Evolutionary conservation across 2,113 vertebrate genomes (phyloP), one percentile per base, ranked within the genome.

Genomic region (Halichoerus grypus): DNA sequence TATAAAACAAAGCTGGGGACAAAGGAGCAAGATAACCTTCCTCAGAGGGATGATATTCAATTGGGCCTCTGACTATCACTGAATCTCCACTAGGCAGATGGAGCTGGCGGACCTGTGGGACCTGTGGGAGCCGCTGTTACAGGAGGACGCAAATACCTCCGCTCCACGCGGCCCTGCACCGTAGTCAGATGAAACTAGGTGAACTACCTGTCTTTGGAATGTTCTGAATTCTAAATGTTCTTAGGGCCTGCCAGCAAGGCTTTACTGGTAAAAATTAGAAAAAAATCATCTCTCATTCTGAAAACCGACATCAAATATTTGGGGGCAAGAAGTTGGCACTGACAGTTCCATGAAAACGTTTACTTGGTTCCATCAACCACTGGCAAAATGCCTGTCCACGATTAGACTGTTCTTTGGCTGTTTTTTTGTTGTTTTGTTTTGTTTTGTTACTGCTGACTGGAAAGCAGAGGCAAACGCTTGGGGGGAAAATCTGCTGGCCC

Each of bases 1-100:
- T 94, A 96, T 87, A 92, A 97, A 97, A 97, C 86, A 97, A 98
- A 93, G 95, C 74, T 86, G 97, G 63, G 92, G 98, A 96, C 53
- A 93, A 96, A 95, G 79, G 63, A 95, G 92, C 84, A 90, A 92
- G n/a, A 36, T 33, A 80, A 84, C 74, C 63, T 95, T 63, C 69
- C 79, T 74, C 46, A 22, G 76, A n/a, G 86, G 46, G 8, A 79
- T 39, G 79, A 91, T 98, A 98, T 95, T 88, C 97, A 97, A 83
- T 97, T 97, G 92, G 97, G 90, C 89, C 80, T 91, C 94, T 46
- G 46, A 97, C 46, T 69, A 95, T 82, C 5, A 0, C 55, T 24
- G 0, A 80, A 91, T 69, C 84, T 84, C 85, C 82, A 55, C 71
- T 49, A 91, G 96, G 97, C 76, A 92, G 87, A 97, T 93, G 81